phyloP scores from a whole-genome alignment of 2,888 invertebrate species.

The Elgonia sp. region DNA sequence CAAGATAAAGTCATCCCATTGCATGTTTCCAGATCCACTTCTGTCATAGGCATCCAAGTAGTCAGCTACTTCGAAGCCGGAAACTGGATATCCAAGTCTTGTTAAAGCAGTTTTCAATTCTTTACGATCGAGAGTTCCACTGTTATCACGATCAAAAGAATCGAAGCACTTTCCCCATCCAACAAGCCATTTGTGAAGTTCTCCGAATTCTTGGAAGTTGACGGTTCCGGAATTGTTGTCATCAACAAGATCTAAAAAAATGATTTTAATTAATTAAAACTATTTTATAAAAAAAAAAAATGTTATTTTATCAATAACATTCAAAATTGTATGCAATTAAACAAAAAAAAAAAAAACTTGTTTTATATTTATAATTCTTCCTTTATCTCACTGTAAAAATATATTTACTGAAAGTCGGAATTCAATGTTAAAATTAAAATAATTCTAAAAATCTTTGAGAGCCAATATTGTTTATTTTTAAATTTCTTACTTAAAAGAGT shows the following conservation, averaged over 20 bases:
- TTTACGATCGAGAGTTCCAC: neutral
- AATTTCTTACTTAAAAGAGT: no score
- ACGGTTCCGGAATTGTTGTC: neutral
- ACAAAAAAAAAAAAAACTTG: no score
- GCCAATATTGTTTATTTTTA: no score
- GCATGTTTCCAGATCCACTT: neutral
- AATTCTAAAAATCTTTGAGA: no score
- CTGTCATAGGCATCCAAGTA: slow-evolving; percentile 30
- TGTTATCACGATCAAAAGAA: slow-evolving; percentile 16
- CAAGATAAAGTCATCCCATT: slow-evolving; percentile 40
- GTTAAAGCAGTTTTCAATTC: slow-evolving; percentile 30
- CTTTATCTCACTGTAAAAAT: no score
- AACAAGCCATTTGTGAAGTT: slow-evolving; percentile 12
- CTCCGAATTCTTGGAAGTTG: slow-evolving; percentile 27
- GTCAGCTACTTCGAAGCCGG: neutral
- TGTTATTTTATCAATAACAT: no score
- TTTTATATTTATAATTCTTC: no score
- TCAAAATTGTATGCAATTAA: no score
- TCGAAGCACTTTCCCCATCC: slow-evolving; percentile 25
- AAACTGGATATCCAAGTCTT: slow-evolving; percentile 17
- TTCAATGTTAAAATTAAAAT: no score
- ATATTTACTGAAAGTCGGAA: no score
- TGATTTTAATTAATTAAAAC: no score
- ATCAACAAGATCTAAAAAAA: neutral
- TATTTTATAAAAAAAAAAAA: no score